Evolutionary conservation across 2,797 vertebrate genomes (phyloP), one percentile per base, ranked within the genome.

Genomic region (Sebastes melanostomus): DNA sequence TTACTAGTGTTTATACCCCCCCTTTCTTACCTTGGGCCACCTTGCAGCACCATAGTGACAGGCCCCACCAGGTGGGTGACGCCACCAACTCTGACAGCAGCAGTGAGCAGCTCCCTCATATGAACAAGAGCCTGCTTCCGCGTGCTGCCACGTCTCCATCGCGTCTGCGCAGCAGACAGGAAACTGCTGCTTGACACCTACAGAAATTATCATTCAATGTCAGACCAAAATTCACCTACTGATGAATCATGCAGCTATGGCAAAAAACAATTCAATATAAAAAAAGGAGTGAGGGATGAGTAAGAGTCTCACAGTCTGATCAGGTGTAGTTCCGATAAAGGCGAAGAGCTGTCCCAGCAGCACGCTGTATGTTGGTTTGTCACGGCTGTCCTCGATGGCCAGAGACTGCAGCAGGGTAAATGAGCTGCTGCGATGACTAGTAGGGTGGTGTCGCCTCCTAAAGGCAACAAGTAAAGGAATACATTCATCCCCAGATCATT

Each of bases 111-210:
- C 87, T 99, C 98, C 77, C 98, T 96, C 98, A 99, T 99, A 77
- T 99, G 98, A 81, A 99, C 97, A 68, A 99, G 93, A 0, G 98
- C 98, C 88, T 99, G 98, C 24, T 98, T 99, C 63, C 98, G 95
- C 0, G 98, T 99, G 75, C 97, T 98, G 14, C 98, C 98, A n/a
- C 98, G 95, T 20, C 97, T 95, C 98, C 98, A 99, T 38, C 98
- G 95, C 0, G 97, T 99, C 96, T 99, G 98, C 1, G 98, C 98
- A 4, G 98, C 98, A 30, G 98, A 96, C 83, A 99, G 96, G 79
- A 99, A 99, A 86, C 97, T 98, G 95, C 97, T 98, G 93, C 98
- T 99, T 42, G 98, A 99, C 62, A 99, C 98, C 98, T 99, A 83
- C 6, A 90, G 82, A 86, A 54, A 67, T 58, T 0, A 77, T 3